Evolutionary conservation across 2,797 vertebrate genomes (phyloP), one percentile per base, ranked within the genome.

Genomic region (Danio jaintianensis): DNA sequence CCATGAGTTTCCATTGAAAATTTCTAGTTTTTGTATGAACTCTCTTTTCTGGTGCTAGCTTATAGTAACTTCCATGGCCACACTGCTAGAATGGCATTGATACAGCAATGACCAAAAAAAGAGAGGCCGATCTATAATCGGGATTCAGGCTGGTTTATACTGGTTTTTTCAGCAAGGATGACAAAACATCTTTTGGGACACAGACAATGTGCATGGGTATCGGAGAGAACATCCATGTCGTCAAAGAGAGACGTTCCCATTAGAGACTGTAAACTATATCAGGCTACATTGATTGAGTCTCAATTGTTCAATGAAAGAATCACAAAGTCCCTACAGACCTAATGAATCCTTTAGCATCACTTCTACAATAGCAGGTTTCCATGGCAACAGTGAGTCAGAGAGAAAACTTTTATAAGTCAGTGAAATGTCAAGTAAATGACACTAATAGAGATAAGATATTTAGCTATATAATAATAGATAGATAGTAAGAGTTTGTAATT

Each of bases 271-370:
- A 64, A 64, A 55, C 78, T 80, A 73, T 72, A 73, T 63, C 59
- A 38, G 61, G 78, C 59, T 38, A 56, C 78, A 80, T 18, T 80
- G 78, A 80, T 73, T 58, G 61, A 80, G 59, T 55, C 68, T 62
- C 67, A 79, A 58, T 66, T 66, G 78, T 66, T 73, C 69, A 40
- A 80, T 48, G 70, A 59, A 47, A 64, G 16, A 73, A 66, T 80
- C 62, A 38, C 58, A 80, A 80, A 73, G 5, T 58, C 59, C 66
- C 69, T 56, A 16, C 59, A 66, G 69, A 80, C 78, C 42, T 73
- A 73, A 73, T 80, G 69, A 80, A 79, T 71, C 59, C 59, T 64
- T 29, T 40, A 72, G 78, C 68, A 73, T 80, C 59, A 56, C 29
- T 43, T 71, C 78, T 55, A 53, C 59, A 73, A 58, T 36, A 62